Conservation (phyloP, 2,797 vertebrate genomes). For the Myotis daubentonii region DNA sequence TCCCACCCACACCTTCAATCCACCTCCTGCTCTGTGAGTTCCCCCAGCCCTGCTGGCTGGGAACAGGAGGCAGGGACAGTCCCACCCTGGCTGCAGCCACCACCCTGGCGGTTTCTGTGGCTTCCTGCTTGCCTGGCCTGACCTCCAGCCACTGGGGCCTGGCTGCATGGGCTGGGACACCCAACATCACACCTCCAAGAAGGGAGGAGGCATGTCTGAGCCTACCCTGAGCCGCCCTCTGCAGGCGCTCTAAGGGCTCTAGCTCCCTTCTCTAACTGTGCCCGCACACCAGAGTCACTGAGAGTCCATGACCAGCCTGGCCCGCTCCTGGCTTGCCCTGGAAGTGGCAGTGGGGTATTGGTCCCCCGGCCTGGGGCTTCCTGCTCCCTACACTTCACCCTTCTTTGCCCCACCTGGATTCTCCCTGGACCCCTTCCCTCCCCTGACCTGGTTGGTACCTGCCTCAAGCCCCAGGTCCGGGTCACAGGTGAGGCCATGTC, state of each 20-base stretch:
- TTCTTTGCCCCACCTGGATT: neutral
- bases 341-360: fast-evolving
- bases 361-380: too few relatives aligned
- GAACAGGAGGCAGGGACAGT: neutral
- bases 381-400: neutral
- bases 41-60: neutral
- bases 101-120: neutral
- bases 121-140: neutral
- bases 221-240: fast-evolving
- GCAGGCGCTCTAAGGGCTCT: fast-evolving
- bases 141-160: neutral
- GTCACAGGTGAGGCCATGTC: neutral
- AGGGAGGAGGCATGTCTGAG: neutral
- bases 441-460: neutral
- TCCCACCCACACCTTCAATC: neutral
- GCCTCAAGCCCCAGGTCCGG: neutral
- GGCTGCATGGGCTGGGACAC: neutral
- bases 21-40: neutral
- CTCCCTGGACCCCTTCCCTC: neutral
- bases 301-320: neutral
- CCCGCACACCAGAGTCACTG: fast-evolving
- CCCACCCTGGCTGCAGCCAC: neutral
- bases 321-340: neutral
- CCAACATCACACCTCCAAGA: fast-evolving
- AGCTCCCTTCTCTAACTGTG: neutral